Base-by-base conservation (phyloP, 2,888 invertebrate genomes). In the Periphyllus acericola region DNA sequence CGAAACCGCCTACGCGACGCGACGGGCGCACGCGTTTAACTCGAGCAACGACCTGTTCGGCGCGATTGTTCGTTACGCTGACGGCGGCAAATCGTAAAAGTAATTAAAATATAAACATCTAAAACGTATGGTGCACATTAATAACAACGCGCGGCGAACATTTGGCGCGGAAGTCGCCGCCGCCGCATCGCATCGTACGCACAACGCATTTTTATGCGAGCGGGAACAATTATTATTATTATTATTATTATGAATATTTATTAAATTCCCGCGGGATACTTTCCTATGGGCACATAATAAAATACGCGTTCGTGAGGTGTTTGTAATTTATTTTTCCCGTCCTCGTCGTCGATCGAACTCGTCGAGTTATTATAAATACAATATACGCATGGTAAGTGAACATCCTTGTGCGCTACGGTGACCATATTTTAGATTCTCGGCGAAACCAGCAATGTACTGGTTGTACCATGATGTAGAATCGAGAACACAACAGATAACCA, bases 1-100 rank as follows among this genome's bases (percentile, higher is more conserved):
- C 17, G 29, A 78, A 55, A 78, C 46, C 78, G 36, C 78, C 52
- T n/a, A 72, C 72, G 72, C 72, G 72, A 72, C 68, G 68, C 11
- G 68, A n/a, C 68, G 68, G 68, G n/a, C 60, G 60, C 60, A 25
- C 25, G 25, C 60, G 60, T 21, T 60, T 21, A 60, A 60, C 60
- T 60, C 60, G 60, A 60, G 60, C 60, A 60, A 60, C 60, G 25
- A 60, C 60, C 60, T 46, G 60, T 21, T 25, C 60, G 60, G 25
- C 25, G 68, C 68, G 68, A n/a, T 68, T 29, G 29, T 68, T 68
- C 68, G 68, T 68, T n/a, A n/a, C 68, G 68, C 66, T 19, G 66
- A n/a, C 66, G 68, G n/a, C 66, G 66, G n/a, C n/a, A 68, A n/a
- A 68, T 68, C 68, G 8, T n/a, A 68, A 68, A 68, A 25, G 68